Evolutionary conservation across 2,888 invertebrate species (phyloP), one percentile per base, ranked within the genome.

Genomic region (Parasteatoda lunata): DNA sequence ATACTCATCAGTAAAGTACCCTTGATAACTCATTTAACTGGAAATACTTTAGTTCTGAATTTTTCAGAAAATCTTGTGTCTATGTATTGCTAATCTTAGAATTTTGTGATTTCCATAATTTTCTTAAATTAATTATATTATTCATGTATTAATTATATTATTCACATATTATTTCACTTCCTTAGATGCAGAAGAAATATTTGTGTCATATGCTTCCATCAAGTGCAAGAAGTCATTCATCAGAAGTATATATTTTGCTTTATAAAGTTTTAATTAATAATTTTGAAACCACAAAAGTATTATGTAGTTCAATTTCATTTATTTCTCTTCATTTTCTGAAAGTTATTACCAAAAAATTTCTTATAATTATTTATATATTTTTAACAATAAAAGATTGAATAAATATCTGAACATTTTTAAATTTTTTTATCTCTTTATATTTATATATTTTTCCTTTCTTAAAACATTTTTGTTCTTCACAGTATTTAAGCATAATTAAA

Each of bases 131-230:
- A 49, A 13, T 9, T 4, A 7, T 48, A 49, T 48, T 4, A 48
- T 65, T 4, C 48, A 64, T 9, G 9, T 45, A 11, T 11, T 8
- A 9, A 15, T 59, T 54, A 54, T 3, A 11, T 13, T 30, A 8
- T 54, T 73, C 30, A 15, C 11, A 11, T n/a, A 72, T 11, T 54
- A 4, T 30, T 30, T 45, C 54, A 7, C 47, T 70, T 65, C 64
- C 54, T 49, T 77, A 86, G 85, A 86, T 86, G 65, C 85, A 86
- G 54, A 85, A 80, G 30, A 80, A 76, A 66, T 77, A 81, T 54
- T 66, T 72, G 71, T 76, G 80, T 30, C 80, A 86, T 48, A 30
- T 79, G 54, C 80, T 77, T 45, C 30, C 30, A 30, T 30, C 30
- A 30, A 47, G 30, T 51, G 68, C 84, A 15, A 68, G 49, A 47